Percentiles rank a stretch among this genome's conserved stretches.
Conservation (phyloP, 2,797 vertebrate genomes). For the Falco berigora region DNA sequence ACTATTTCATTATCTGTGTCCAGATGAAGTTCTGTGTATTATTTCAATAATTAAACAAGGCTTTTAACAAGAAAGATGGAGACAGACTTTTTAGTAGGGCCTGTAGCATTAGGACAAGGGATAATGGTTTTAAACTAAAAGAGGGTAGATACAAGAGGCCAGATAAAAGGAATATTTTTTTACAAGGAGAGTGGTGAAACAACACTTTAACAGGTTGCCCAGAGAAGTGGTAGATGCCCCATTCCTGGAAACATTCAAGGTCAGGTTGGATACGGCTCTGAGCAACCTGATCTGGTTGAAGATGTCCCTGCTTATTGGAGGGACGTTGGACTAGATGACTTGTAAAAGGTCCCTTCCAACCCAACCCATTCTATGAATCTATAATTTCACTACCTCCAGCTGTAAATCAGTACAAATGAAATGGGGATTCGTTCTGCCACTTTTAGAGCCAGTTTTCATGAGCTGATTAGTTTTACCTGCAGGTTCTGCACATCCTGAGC, state of each 20-base stretch:
- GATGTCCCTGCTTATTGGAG: background rate
- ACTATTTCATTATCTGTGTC: background rate
- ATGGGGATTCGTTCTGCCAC: background rate
- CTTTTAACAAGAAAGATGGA: background rate
- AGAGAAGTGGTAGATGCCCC: background rate
- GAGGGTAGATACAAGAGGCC: background rate
- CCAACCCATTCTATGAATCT: background rate
- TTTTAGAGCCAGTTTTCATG: background rate
- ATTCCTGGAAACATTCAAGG: background rate
- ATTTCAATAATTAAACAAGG: background rate
- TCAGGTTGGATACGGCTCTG: background rate
- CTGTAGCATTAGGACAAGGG: background rate
- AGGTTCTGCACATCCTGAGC: accelerated
- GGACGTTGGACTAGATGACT: background rate
- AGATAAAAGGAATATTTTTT: background rate
- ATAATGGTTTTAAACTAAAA: background rate
- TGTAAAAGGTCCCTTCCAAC: background rate
- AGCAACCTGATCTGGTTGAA: background rate
- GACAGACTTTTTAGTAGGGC: too few relatives aligned
- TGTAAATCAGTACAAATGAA: background rate
- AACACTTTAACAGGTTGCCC: background rate
- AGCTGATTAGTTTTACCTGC: background rate
- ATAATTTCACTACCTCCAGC: background rate
- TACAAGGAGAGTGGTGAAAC: background rate
- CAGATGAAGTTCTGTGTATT: background rate